phyloP scores from a whole-genome alignment of 92 coral and sea anemone species.

The Siderastrea siderea region DNA sequence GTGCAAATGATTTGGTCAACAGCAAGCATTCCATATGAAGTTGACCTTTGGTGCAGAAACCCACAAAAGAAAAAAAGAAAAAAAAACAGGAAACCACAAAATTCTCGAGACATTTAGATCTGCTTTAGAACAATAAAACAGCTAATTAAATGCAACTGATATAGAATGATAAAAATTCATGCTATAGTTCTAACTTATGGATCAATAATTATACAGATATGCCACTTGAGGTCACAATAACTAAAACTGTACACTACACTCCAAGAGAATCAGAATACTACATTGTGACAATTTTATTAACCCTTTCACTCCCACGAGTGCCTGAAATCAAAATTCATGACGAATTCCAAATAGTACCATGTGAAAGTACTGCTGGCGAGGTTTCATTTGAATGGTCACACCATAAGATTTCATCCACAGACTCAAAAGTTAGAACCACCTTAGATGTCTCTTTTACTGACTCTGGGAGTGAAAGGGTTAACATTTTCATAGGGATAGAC shows the following conservation, averaged over 20 bases:
- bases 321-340: no score
- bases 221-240: not conserved
- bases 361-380: no score
- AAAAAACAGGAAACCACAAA: slow-evolving; percentile 31
- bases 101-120: not conserved
- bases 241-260: not conserved
- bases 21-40: not conserved
- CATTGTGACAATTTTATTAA: not conserved
- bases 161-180: not conserved
- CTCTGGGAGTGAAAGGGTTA: no score
- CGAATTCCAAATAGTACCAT: no score
- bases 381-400: no score
- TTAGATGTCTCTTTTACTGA: no score
- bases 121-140: slow-evolving; percentile 4
- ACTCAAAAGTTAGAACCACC: no score
- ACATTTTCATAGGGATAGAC: not conserved
- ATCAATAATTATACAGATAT: not conserved
- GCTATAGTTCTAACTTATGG: not conserved
- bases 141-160: slow-evolving; percentile 24
- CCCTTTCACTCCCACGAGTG: no score
- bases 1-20: not conserved
- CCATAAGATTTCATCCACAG: no score
- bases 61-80: no score
- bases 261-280: not conserved
- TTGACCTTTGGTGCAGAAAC: not conserved